Conservation (phyloP, 2,113 vertebrate genomes). For the Daubentonia madagascariensis region DNA sequence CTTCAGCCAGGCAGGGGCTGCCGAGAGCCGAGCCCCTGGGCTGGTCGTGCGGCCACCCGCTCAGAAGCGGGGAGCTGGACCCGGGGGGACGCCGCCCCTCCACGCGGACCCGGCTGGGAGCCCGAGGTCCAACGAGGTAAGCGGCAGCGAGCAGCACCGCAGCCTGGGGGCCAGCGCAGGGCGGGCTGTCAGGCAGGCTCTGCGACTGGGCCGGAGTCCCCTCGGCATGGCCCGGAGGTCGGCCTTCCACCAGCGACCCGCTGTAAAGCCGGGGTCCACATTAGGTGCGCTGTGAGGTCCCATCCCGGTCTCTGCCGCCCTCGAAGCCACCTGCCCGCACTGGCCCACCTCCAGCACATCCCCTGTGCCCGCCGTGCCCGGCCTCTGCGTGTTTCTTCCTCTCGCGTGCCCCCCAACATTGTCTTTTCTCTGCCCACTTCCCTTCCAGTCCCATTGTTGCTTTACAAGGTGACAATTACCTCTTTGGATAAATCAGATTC, state of each 20-base stretch:
- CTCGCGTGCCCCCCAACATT: neutral
- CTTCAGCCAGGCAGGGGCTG: neutral
- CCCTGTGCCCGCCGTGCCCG: rapidly evolving
- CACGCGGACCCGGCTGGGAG: neutral
- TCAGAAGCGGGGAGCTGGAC: slow-evolving; percentile 56
- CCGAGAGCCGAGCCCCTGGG: neutral
- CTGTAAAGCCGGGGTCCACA: neutral
- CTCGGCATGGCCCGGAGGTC: neutral
- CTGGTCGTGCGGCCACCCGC: slow-evolving; percentile 75
- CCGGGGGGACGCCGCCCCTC: neutral
- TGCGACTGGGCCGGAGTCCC: neutral
- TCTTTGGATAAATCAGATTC: neutral
- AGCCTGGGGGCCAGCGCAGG: rapidly evolving
- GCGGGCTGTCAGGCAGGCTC: too few species aligned
- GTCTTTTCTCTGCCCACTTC: neutral
- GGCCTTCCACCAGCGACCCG: rapidly evolving
- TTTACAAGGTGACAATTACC: neutral
- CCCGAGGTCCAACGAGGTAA: slow-evolving; percentile 78
- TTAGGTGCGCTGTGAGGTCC: neutral
- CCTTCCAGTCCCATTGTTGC: neutral
- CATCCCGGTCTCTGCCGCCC: rapidly evolving
- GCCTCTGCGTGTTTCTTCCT: neutral
- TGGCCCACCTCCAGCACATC: rapidly evolving
- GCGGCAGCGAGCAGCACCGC: rapidly evolving
- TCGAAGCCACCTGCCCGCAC: neutral